phyloP scores from a whole-genome alignment of 2,888 invertebrate genomes.

The Tuta absoluta region DNA sequence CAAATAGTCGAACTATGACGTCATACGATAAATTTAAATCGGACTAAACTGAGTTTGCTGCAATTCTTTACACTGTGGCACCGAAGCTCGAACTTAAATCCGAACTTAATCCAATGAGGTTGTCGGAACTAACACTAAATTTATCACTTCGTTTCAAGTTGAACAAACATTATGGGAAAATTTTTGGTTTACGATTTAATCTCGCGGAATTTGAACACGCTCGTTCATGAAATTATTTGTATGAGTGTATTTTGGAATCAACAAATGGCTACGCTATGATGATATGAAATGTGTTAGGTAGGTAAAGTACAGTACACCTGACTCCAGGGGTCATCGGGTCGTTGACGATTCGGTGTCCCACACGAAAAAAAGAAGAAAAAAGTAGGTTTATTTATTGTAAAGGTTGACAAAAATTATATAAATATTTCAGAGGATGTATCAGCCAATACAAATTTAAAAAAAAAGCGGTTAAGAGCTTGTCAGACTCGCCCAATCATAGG shows the following conservation, averaged over 20 bases:
- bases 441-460: too few relatives aligned
- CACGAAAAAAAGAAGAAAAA: too few relatives aligned
- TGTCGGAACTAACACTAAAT: constrained; percentile 24
- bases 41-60: constrained; percentile 5
- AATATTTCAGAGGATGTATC: too few relatives aligned
- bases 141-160: constrained; percentile 18
- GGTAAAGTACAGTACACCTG: too few relatives aligned
- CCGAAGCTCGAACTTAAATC: constrained; percentile 21
- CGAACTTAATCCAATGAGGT: constrained; percentile 24
- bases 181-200: constrained; percentile 8
- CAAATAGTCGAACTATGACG: neutral
- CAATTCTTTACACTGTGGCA: constrained; percentile 21
- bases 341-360: too few relatives aligned
- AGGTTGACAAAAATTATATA: too few relatives aligned
- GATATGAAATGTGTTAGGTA: too few relatives aligned
- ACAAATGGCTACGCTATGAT: neutral
- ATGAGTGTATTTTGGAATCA: neutral
- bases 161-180: constrained; percentile 12
- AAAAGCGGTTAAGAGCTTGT: too few relatives aligned
- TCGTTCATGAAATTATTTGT: too few relatives aligned
- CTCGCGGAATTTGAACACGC: constrained; percentile 1
- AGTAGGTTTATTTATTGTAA: too few relatives aligned
- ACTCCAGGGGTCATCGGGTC: too few relatives aligned
- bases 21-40: constrained; percentile 6
- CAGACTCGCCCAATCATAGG: too few relatives aligned